These are phyloP conservation scores for Cromileptes altivelis DNA, from an alignment of 2,113 vertebrate species.

Conservation along the genomic window DNA sequence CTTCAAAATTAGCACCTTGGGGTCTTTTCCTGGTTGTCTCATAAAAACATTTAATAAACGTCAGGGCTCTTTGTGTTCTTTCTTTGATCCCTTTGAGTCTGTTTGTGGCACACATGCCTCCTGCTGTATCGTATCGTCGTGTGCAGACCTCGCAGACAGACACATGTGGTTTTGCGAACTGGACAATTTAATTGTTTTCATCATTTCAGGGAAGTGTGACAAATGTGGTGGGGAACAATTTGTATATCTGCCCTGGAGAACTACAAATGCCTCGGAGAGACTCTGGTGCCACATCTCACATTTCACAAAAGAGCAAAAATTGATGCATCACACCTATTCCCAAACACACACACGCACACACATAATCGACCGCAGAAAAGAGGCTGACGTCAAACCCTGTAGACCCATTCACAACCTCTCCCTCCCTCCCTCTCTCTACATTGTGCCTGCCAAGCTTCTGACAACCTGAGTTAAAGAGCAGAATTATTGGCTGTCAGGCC, in stretches of 20 bases:
- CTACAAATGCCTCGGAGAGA: slow-evolving; percentile 38
- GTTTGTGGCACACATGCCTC: neutral
- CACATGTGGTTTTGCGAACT: slow-evolving; percentile 1
- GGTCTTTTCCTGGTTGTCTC: slow-evolving; percentile 11
- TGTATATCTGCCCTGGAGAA: slow-evolving; percentile 16
- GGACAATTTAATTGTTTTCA: slow-evolving; percentile 28
- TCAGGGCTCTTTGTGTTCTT: slow-evolving; percentile 25
- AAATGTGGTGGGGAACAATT: slow-evolving; percentile 17
- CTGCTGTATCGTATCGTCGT: neutral
- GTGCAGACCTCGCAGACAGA: slow-evolving; percentile 8
- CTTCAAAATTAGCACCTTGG: neutral
- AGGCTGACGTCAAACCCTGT: slow-evolving; percentile 74
- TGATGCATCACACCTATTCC: slow-evolving; percentile 57
- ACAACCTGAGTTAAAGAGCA: slow-evolving; percentile 60
- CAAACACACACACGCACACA: slow-evolving; percentile 37
- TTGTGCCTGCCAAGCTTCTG: slow-evolving; percentile 58
- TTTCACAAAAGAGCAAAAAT: slow-evolving; percentile 65
- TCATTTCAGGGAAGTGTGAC: slow-evolving; percentile 51
- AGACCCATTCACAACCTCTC: slow-evolving; percentile 65
- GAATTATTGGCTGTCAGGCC: slow-evolving; percentile 61
- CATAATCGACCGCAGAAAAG: slow-evolving; percentile 58
- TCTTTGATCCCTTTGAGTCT: neutral
- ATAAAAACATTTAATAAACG: slow-evolving; percentile 12
- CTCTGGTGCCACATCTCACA: slow-evolving; percentile 41
- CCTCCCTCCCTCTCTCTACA: slow-evolving; percentile 32